These are phyloP conservation scores for Teleiodes luculella DNA, from an alignment of 2,888 invertebrate genomes.

Conservation along the genomic window DNA sequence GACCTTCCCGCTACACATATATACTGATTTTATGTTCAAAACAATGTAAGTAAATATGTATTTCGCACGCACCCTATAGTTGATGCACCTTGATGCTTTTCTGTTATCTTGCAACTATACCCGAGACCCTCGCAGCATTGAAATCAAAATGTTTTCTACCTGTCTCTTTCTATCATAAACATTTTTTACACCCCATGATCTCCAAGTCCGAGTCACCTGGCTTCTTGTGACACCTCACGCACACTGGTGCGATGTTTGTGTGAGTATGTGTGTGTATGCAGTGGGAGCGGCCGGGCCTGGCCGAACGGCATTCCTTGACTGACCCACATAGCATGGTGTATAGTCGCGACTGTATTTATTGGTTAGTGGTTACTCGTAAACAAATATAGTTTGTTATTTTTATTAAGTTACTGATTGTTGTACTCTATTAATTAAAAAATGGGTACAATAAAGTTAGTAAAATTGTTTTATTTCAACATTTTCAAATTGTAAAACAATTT, in stretches of 20 bases:
- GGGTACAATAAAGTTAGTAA: no score
- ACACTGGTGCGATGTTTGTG: slow-evolving; percentile 13
- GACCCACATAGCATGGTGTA: slow-evolving; percentile 63
- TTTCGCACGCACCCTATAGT: no score
- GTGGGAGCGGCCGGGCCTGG: slow-evolving; percentile 69
- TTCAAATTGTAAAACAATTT: no score
- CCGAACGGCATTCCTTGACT: slow-evolving; percentile 66
- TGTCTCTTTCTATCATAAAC: background rate
- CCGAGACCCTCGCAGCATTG: background rate
- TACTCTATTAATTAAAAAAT: background rate
- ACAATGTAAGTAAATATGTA: no score
- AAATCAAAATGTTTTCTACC: slow-evolving; percentile 2
- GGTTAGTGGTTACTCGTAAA: slow-evolving; percentile 20
- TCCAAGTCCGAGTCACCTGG: background rate
- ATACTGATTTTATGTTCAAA: no score
- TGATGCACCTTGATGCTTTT: no score
- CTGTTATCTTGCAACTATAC: no score
- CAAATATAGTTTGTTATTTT: background rate
- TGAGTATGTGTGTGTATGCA: slow-evolving; percentile 23
- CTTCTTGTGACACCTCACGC: slow-evolving; percentile 3
- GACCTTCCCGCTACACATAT: no score
- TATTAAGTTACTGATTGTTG: no score
- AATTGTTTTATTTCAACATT: no score
- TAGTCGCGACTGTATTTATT: slow-evolving; percentile 31
- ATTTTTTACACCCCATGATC: background rate